Percentiles rank a stretch among this genome's conserved stretches.
Conservation (phyloP, 1,140 invertebrate genomes). For the Nylanderia fulva region DNA sequence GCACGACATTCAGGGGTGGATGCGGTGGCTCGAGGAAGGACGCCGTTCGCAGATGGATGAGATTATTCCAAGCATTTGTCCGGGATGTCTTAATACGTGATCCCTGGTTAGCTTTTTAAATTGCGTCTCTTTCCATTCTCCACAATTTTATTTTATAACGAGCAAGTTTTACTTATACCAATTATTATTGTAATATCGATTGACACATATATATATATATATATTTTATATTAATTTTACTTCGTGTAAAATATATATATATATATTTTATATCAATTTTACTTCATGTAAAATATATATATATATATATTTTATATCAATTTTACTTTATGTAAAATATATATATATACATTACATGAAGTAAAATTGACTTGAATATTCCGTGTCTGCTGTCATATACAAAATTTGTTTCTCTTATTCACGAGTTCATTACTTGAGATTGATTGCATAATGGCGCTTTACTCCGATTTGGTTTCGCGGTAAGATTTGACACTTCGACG, state of each 20-base stretch:
- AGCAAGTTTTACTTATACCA: not conserved
- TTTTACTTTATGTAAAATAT: no score
- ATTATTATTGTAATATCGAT: not conserved
- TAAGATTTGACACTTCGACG: not conserved
- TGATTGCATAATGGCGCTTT: not conserved
- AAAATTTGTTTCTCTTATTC: not conserved
- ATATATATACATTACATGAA: no score
- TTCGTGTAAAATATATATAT: no score
- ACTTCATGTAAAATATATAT: no score
- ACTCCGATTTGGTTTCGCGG: not conserved
- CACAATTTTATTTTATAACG: not conserved
- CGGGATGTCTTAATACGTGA: not conserved
- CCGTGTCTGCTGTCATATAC: not conserved
- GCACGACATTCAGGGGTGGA: slow-evolving; percentile 34
- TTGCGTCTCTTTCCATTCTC: not conserved
- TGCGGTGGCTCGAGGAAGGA: not conserved
- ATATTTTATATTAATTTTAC: no score
- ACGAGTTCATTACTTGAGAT: not conserved
- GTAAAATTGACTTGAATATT: not conserved
- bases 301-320: no score
- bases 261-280: no score
- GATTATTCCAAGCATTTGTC: slow-evolving; percentile 22
- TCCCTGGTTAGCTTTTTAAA: not conserved
- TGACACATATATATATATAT: not conserved
- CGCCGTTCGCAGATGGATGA: slow-evolving; percentile 4